These are phyloP conservation scores for Erebia palarica DNA, from an alignment of 2,888 invertebrate genomes.

Conservation along the genomic window DNA sequence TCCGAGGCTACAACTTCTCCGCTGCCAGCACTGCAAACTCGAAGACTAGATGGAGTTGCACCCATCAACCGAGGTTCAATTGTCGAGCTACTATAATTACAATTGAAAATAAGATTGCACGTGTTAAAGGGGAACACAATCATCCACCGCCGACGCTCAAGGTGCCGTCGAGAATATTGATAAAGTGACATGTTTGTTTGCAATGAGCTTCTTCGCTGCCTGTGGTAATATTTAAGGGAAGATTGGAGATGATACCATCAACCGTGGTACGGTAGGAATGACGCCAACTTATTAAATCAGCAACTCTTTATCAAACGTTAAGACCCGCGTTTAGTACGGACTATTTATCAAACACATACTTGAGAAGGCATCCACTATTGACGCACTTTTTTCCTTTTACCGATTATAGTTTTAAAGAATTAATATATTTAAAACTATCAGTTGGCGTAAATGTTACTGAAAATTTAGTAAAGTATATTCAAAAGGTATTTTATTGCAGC, in stretches of 20 bases:
- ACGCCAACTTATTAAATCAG: too few relatives aligned
- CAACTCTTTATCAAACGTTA: too few relatives aligned
- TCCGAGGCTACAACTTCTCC: constrained; percentile 51
- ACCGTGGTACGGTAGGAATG: too few relatives aligned
- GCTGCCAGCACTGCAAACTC: constrained; percentile 32
- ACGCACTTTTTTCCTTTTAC: too few relatives aligned
- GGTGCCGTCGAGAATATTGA: too few relatives aligned
- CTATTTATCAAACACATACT: too few relatives aligned
- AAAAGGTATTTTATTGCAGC: constrained; percentile 26
- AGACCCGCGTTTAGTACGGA: too few relatives aligned
- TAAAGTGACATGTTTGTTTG: too few relatives aligned
- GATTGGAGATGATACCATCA: constrained; percentile 12
- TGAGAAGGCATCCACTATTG: too few relatives aligned
- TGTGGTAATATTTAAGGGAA: constrained; percentile 34
- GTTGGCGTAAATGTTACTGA: too few relatives aligned
- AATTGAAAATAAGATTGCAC: constrained; percentile 32
- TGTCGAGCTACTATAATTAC: constrained; percentile 41
- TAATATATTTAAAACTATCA: too few relatives aligned
- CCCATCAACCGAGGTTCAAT: constrained; percentile 48
- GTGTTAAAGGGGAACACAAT: constrained; percentile 20
- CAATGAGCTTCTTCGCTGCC: not conserved
- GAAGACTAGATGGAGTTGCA: constrained; percentile 56
- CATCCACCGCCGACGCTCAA: constrained; percentile 15
- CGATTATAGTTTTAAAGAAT: too few relatives aligned
- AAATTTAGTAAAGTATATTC: not conserved